Base-by-base conservation (phyloP, 2,113 vertebrate species). In the Seriola quinqueradiata region DNA sequence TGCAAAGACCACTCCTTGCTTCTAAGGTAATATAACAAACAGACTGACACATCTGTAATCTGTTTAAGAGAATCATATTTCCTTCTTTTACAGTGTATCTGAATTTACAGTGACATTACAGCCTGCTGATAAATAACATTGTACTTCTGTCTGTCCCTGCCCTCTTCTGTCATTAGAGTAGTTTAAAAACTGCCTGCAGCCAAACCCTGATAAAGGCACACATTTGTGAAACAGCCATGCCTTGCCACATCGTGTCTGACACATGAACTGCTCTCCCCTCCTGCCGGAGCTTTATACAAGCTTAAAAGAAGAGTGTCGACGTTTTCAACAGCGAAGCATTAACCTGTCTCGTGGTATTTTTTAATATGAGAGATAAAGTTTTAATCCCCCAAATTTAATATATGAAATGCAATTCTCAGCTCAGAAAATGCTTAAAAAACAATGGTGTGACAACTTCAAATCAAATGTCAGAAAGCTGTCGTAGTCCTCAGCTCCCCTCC, bases 161-260 rank as follows among this genome's bases (percentile, higher is more conserved):
- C 54, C 64, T 85, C 73, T 61, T 79, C 64, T 44, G 60, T 68
- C 60, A n/a, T 73, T 82, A 75, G 23, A 81, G 34, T 85, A 88
- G 80, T 71, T 81, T 80, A 79, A 72, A 91, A 89, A 85, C 79
- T 79, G 75, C 74, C 83, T 80, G 78, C 81, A 87, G 87, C 77
- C 79, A 82, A 91, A 87, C 87, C 85, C 83, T 84, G 83, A 90
- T 87, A 89, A 94, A 94, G 93, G 93, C 92, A 94, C 93, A 92
- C 92, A 84, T 88, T 87, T 90, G 86, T 90, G 84, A 80, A 90
- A 88, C 80, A 87, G 70, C 89, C 74, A 84, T 75, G 86, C 82
- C 75, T 88, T 74, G 68, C 67, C 69, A 55, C 70, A 68, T 38
- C 2, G 12, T 70, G 75, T 85, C 68, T 21, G 34, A 73, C 55